A percentile compares a stretch with the other conserved stretches of the same genome.
Evolutionary conservation across 2,113 vertebrate genomes (phyloP).

Genomic region (Laticauda laticaudata): DNA sequence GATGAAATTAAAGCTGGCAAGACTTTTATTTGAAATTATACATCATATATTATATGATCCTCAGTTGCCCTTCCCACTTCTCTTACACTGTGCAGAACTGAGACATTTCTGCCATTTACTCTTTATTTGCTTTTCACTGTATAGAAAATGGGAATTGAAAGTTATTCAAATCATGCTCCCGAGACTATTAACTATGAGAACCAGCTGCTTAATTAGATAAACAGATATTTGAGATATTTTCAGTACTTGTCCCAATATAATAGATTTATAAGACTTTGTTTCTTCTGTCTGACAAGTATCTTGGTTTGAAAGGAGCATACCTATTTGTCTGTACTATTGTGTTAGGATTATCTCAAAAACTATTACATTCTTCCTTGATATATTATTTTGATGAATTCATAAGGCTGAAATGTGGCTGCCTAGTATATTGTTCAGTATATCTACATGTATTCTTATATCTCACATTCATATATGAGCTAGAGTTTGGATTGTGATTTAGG

Average conservation of each 20-base stretch:
- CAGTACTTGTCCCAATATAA: background rate
- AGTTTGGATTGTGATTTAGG: background rate
- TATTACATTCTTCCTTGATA: background rate
- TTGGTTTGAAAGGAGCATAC: background rate
- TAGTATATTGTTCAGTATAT: background rate
- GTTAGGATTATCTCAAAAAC: background rate
- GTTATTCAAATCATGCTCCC: background rate
- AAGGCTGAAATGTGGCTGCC: background rate
- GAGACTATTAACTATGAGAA: background rate
- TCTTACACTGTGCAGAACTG: background rate
- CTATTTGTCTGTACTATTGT: background rate
- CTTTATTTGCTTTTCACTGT: background rate
- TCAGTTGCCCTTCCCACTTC: background rate
- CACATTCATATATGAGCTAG: background rate
- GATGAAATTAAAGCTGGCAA: background rate
- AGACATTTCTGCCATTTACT: background rate
- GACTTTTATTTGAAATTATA: background rate
- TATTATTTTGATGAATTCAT: background rate
- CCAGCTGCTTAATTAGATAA: background rate
- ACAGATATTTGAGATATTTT: background rate
- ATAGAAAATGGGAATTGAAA: conserved; percentile 17
- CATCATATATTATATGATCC: background rate
- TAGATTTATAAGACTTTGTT: background rate
- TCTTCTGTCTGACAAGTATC: background rate
- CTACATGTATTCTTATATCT: background rate